A percentile compares a stretch with the other conserved stretches of the same genome.
These are phyloP conservation scores for Cyclopterus lumpus DNA, from an alignment of 2,797 vertebrate genomes.

Conservation along the genomic window DNA sequence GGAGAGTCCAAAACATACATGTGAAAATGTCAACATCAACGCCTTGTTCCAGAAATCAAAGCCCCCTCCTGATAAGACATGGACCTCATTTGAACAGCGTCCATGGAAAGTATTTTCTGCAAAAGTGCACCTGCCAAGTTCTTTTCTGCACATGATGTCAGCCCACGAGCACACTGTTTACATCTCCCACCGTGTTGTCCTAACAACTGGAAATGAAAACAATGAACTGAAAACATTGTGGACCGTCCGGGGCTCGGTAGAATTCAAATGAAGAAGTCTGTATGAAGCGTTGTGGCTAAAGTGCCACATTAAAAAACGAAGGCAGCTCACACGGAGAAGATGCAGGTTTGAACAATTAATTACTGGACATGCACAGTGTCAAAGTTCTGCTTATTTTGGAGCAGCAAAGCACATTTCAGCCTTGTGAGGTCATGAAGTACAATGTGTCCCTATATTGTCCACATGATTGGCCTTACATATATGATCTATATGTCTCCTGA, in stretches of 20 bases:
- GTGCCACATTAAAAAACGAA: neutral
- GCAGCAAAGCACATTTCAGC: slow-evolving; percentile 32
- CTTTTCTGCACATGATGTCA: slow-evolving; percentile 19
- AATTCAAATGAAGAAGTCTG: neutral
- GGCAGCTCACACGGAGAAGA: neutral
- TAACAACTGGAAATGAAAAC: neutral
- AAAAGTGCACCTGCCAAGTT: slow-evolving; percentile 22
- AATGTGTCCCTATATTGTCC: slow-evolving; percentile 12
- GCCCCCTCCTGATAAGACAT: slow-evolving; percentile 25
- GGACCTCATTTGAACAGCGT: slow-evolving; percentile 29
- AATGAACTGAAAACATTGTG: neutral
- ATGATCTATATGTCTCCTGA: slow-evolving; percentile 23
- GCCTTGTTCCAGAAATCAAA: slow-evolving; percentile 33
- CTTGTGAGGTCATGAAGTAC: slow-evolving; percentile 45
- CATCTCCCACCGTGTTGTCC: slow-evolving; percentile 19
- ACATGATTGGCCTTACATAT: slow-evolving; percentile 34
- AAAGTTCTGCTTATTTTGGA: slow-evolving; percentile 47
- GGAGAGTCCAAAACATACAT: slow-evolving; percentile 31
- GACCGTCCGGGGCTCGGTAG: neutral
- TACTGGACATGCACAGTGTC: slow-evolving; percentile 28
- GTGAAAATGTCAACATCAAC: slow-evolving; percentile 33
- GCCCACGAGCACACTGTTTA: slow-evolving; percentile 10
- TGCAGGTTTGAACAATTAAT: slow-evolving; percentile 19
- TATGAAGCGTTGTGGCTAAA: neutral
- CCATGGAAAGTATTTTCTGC: slow-evolving; percentile 31